Evolutionary conservation across 2,888 invertebrate genomes (phyloP).

Genomic region (Heliconius cydno): DNA sequence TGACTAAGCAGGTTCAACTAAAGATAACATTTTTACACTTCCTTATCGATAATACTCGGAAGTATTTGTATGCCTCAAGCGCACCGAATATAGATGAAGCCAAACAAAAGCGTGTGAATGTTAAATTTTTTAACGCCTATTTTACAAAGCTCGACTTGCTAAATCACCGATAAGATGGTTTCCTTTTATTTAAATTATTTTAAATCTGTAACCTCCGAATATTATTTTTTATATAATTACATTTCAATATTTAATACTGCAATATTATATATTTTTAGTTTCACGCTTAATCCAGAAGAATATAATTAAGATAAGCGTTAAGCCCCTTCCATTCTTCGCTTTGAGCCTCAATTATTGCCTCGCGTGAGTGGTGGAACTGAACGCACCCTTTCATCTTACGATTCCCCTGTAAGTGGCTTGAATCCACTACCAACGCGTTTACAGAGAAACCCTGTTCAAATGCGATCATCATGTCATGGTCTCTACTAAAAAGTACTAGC

Average conservation of each 20-base stretch:
- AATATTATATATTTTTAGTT: not conserved
- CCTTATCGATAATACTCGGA: conserved; percentile 69
- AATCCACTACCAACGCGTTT: too few relatives aligned
- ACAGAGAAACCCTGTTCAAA: too few relatives aligned
- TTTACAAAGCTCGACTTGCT: conserved; percentile 58
- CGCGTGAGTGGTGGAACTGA: too few relatives aligned
- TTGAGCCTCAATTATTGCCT: not conserved
- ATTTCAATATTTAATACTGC: too few relatives aligned
- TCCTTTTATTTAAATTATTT: conserved; percentile 39
- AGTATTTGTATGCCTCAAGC: conserved; percentile 54
- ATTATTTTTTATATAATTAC: not conserved
- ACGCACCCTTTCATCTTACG: too few relatives aligned
- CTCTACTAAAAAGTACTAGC: too few relatives aligned
- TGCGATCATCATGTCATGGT: too few relatives aligned
- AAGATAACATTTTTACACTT: conserved; percentile 62
- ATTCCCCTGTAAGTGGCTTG: too few relatives aligned
- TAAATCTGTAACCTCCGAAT: not conserved
- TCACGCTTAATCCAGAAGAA: not conserved
- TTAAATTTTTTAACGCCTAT: conserved; percentile 56
- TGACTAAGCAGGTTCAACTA: conserved; percentile 50
- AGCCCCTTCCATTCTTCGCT: not conserved
- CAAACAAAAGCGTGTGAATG: conserved; percentile 65
- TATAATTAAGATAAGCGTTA: not conserved
- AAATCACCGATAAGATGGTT: conserved; percentile 51
- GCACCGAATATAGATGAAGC: conserved; percentile 52